Evolutionary conservation across 2,797 vertebrate genomes (phyloP).

Genomic region (Aplochiton taeniatus): DNA sequence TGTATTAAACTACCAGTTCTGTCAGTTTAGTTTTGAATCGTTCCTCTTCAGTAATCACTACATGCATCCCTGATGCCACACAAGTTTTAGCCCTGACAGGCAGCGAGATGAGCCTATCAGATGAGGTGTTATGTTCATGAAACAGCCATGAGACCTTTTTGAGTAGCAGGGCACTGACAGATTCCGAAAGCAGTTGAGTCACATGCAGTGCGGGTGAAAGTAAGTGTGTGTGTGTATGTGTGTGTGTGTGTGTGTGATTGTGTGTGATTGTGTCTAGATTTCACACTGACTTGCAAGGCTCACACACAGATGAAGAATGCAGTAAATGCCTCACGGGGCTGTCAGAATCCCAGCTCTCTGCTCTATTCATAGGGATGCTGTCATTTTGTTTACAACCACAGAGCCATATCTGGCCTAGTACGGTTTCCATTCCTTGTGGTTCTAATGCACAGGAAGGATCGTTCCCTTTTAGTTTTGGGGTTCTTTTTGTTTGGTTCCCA

Average conservation of each 20-base stretch:
- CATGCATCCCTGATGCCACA: neutral
- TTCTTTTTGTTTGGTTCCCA: conserved; percentile 22
- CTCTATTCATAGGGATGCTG: too few species aligned
- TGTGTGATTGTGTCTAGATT: neutral
- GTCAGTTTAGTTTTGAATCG: too few species aligned
- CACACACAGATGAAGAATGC: neutral
- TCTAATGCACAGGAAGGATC: conserved; percentile 15
- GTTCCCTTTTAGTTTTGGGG: too few species aligned
- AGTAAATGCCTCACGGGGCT: neutral
- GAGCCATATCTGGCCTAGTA: neutral
- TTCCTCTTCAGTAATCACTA: too few species aligned
- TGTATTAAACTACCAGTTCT: too few species aligned
- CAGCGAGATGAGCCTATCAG: neutral
- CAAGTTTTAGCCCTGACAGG: neutral
- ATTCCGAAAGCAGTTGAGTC: neutral
- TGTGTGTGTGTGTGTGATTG: neutral
- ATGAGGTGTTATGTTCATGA: neutral
- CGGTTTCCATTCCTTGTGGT: neutral
- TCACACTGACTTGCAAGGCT: neutral
- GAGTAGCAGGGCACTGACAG: neutral
- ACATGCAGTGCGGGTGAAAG: neutral
- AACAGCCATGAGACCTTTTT: neutral
- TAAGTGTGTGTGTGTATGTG: too few species aligned
- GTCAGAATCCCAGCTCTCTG: neutral
- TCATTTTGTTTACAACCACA: neutral